Percentiles rank a stretch among this genome's conserved stretches.
These are phyloP conservation scores for Mormyrus hasselquistii DNA, from an alignment of 2,797 vertebrate species.

Conservation along the genomic window DNA sequence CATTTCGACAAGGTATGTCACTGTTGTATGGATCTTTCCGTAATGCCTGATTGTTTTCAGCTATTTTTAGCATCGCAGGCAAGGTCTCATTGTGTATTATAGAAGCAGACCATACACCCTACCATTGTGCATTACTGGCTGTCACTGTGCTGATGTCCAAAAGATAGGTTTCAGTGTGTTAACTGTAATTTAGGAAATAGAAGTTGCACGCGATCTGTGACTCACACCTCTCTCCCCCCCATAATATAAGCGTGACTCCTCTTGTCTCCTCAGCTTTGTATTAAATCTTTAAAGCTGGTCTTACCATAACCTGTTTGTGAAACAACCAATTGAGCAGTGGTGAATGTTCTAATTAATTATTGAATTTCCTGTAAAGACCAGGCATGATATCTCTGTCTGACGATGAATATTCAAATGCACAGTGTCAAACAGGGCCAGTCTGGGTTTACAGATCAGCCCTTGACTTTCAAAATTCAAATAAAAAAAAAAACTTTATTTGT, in stretches of 20 bases:
- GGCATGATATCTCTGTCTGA: neutral
- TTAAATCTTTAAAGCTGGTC: constrained; percentile 18
- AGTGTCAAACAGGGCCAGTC: neutral
- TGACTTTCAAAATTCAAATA: too few relatives aligned
- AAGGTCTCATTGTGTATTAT: neutral
- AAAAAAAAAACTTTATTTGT: too few relatives aligned
- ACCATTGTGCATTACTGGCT: neutral
- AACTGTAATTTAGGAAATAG: neutral
- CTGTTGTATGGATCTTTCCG: neutral
- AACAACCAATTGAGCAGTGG: neutral
- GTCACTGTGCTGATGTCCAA: neutral
- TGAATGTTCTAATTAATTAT: constrained; percentile 13
- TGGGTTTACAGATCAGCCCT: neutral
- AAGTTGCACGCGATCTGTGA: neutral
- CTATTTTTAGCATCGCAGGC: neutral
- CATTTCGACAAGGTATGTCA: neutral
- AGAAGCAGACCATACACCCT: neutral
- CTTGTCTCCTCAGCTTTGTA: neutral
- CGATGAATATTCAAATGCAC: neutral
- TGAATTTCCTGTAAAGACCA: neutral
- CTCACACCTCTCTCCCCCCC: neutral
- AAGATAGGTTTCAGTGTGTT: neutral
- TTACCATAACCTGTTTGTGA: neutral
- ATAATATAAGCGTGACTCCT: neutral
- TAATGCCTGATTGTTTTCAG: neutral